A percentile compares a stretch with the other conserved stretches of the same genome.
phyloP scores from a whole-genome alignment of 2,888 invertebrate species.

The Phyllotreta striolata region DNA sequence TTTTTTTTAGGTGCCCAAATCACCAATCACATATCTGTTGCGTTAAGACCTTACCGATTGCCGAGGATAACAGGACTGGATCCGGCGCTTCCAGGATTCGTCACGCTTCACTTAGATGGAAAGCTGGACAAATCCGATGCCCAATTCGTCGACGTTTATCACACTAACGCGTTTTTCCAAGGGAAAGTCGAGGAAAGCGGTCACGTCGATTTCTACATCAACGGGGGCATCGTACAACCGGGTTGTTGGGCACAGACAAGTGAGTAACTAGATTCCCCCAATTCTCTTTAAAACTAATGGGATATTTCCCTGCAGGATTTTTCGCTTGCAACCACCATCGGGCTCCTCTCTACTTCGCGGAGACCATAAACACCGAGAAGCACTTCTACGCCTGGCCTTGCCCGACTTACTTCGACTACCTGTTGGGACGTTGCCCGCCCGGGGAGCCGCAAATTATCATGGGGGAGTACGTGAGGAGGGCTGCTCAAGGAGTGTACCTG shows the following conservation, averaged over 20 bases:
- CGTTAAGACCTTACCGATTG: conserved; percentile 64
- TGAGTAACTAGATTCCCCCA: conserved; percentile 47
- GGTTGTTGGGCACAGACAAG: conserved; percentile 67
- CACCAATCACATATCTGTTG: conserved; percentile 66
- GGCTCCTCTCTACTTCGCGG: conserved; percentile 70
- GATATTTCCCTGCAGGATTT: conserved; percentile 60
- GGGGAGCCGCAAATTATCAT: conserved; percentile 62
- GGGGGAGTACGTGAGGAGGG: conserved; percentile 62
- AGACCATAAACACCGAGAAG: conserved; percentile 68
- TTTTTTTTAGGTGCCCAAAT: conserved; percentile 74
- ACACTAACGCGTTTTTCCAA: conserved; percentile 75
- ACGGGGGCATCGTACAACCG: conserved; percentile 74
- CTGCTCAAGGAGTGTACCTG: conserved; percentile 63
- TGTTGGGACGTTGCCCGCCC: conserved; percentile 68
- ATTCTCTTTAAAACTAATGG: background rate
- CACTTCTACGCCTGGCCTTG: conserved; percentile 76
- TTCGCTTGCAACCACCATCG: conserved; percentile 73
- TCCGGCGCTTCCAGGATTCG: conserved; percentile 75
- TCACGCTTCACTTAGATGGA: conserved; percentile 62
- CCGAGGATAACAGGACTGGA: conserved; percentile 72
- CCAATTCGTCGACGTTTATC: conserved; percentile 74
- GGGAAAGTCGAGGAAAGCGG: conserved; percentile 73
- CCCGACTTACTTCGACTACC: conserved; percentile 65
- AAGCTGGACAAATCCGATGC: conserved; percentile 73
- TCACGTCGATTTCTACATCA: conserved; percentile 76